Conservation (phyloP, 2,888 invertebrate species). For the Leucophora obtusa region DNA sequence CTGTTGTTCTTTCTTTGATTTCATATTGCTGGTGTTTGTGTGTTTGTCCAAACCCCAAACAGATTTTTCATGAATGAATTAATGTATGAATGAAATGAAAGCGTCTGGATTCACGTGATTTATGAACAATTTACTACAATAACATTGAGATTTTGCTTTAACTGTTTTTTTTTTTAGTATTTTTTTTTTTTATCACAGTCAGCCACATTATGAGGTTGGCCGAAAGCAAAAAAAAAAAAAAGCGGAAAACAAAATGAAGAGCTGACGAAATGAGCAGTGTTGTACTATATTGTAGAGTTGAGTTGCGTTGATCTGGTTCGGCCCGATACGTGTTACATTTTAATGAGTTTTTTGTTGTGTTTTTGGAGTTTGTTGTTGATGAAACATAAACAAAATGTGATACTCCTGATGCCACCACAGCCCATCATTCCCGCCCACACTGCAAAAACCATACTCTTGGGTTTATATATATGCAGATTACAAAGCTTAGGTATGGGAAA, state of each 20-base stretch:
- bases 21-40: slow-evolving; percentile 1
- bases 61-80: slow-evolving; percentile 62
- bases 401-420: slow-evolving; percentile 9
- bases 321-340: slow-evolving; percentile 63
- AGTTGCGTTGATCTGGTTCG: slow-evolving; percentile 45
- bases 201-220: slow-evolving; percentile 29
- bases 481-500: too few species aligned
- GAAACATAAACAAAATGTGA: slow-evolving; percentile 36
- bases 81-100: slow-evolving; percentile 59
- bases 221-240: neutral
- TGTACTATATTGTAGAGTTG: slow-evolving; percentile 2
- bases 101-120: slow-evolving; percentile 60
- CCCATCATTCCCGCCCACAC: too few species aligned
- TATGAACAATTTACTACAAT: slow-evolving; percentile 62
- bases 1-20: slow-evolving; percentile 48
- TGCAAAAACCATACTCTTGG: too few species aligned
- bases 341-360: slow-evolving; percentile 53
- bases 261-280: slow-evolving; percentile 28
- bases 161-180: slow-evolving; percentile 18
- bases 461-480: too few species aligned
- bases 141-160: slow-evolving; percentile 51
- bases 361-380: neutral
- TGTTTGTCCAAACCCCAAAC: slow-evolving; percentile 40
- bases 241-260: slow-evolving; percentile 15
- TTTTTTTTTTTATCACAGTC: slow-evolving; percentile 15